Conservation (phyloP, 2,113 vertebrate genomes). For the Rhinolophus ferrumequinum region DNA sequence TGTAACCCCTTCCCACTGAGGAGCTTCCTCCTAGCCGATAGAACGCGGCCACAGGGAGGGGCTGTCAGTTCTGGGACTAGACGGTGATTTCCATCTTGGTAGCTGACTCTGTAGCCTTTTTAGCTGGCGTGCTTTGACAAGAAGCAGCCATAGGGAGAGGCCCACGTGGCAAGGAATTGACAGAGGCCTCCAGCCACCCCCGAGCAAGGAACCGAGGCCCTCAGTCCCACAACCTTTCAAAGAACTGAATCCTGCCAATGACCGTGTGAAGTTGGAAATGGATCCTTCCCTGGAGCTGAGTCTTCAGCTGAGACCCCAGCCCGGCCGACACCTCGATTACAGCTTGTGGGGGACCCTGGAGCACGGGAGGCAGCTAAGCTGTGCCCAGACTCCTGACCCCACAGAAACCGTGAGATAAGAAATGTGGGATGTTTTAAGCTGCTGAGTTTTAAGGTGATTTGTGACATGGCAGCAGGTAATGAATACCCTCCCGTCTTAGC, state of each 20-base stretch:
- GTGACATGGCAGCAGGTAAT: neutral
- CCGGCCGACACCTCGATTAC: neutral
- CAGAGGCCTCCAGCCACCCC: neutral
- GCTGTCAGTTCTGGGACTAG: neutral
- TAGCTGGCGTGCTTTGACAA: neutral
- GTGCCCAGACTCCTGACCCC: neutral
- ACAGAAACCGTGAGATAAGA: neutral
- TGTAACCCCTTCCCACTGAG: neutral
- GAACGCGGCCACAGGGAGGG: neutral
- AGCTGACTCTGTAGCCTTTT: neutral
- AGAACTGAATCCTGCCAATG: neutral
- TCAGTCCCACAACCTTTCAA: neutral
- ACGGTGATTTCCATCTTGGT: neutral
- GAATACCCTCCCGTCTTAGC: neutral
- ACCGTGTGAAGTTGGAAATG: neutral
- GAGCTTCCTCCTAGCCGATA: neutral
- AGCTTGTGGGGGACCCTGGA: neutral
- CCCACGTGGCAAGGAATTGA: neutral
- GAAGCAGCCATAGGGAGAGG: neutral
- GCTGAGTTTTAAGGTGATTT: neutral
- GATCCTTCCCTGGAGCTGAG: neutral
- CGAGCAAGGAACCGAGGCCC: neutral
- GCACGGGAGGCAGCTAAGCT: neutral
- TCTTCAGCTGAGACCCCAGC: neutral
- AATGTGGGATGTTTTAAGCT: neutral